These are phyloP conservation scores for Furcula furcula DNA, from an alignment of 2,888 invertebrate species.

Conservation along the genomic window DNA sequence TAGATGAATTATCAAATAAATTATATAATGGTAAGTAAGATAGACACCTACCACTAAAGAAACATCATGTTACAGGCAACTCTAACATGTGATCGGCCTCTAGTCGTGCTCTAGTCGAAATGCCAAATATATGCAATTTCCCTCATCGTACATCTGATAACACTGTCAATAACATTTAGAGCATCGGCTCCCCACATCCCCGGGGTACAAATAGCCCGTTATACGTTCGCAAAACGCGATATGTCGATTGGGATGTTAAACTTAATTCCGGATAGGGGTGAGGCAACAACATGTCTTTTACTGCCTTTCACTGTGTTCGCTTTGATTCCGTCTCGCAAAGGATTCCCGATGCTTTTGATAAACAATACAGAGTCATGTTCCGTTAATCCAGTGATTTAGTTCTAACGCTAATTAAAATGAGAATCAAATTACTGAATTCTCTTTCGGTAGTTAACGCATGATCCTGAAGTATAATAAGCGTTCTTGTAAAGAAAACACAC, in stretches of 20 bases:
- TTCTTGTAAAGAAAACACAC: too few relatives aligned
- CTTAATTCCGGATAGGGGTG: slow-evolving; percentile 75
- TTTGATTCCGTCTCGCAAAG: slow-evolving; percentile 50
- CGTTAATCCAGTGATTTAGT: too few relatives aligned
- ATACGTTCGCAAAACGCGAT: slow-evolving; percentile 62
- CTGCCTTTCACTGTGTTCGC: slow-evolving; percentile 60
- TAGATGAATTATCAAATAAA: too few relatives aligned
- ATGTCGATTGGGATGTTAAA: slow-evolving; percentile 79
- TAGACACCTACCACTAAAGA: too few relatives aligned
- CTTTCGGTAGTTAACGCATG: too few relatives aligned
- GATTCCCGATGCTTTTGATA: not conserved
- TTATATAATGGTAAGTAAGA: too few relatives aligned
- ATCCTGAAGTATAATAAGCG: too few relatives aligned
- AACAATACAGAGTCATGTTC: not conserved
- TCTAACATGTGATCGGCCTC: too few relatives aligned
- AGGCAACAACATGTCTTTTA: slow-evolving; percentile 60
- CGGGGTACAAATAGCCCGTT: slow-evolving; percentile 62
- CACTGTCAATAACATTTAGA: slow-evolving; percentile 53
- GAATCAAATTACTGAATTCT: too few relatives aligned
- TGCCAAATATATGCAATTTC: not conserved
- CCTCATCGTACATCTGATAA: slow-evolving; percentile 15
- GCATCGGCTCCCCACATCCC: slow-evolving; percentile 36
- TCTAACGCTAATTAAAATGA: too few relatives aligned
- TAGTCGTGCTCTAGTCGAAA: too few relatives aligned
- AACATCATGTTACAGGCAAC: too few relatives aligned